These are phyloP conservation scores for Oenanthe oenanthe DNA, from an alignment of 2,113 vertebrate species.

Conservation along the genomic window DNA sequence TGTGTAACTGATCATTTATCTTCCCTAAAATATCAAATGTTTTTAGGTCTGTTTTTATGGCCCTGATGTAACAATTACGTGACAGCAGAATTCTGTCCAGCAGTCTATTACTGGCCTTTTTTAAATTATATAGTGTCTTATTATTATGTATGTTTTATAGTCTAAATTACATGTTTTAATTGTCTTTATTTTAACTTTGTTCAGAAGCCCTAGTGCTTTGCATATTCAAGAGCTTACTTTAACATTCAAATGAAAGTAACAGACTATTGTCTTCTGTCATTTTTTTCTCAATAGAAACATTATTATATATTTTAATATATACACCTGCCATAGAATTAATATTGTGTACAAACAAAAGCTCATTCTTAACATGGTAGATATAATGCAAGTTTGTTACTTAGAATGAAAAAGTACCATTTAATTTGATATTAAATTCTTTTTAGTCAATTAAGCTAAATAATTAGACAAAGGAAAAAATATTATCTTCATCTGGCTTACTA, in stretches of 20 bases:
- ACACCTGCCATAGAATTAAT: background rate
- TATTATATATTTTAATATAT: background rate
- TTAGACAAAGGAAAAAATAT: background rate
- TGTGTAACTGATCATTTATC: background rate
- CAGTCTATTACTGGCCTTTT: background rate
- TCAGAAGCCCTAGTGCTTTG: background rate
- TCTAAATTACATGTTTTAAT: background rate
- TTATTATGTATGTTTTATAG: background rate
- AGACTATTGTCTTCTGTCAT: background rate
- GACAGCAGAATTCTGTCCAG: background rate
- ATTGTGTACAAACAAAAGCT: background rate
- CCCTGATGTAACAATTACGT: background rate
- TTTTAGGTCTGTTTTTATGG: background rate
- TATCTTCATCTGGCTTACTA: background rate
- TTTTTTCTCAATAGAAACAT: background rate
- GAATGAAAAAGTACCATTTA: background rate
- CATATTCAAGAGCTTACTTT: background rate
- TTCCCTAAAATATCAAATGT: background rate
- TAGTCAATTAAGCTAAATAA: background rate
- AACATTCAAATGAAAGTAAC: background rate
- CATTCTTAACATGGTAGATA: background rate
- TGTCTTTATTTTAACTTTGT: background rate
- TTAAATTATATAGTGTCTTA: background rate
- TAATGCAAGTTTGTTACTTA: background rate
- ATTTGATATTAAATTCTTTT: background rate